Percentiles rank a stretch among this genome's conserved stretches.
Conservation (phyloP, 2,797 vertebrate species). For the Ceyx erithaca region DNA sequence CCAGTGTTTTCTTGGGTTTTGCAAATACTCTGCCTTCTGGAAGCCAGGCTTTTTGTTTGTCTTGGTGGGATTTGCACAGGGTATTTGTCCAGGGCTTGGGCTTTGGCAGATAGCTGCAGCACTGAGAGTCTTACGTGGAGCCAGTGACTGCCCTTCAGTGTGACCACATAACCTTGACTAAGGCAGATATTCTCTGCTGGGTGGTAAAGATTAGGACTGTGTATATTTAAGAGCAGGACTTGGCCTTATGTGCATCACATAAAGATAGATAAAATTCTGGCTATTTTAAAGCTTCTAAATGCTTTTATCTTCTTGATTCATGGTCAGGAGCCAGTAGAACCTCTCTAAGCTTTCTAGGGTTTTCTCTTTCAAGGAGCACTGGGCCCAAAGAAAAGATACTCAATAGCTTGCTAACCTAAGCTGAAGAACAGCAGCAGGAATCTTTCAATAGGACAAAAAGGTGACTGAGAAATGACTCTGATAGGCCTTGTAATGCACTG, state of each 20-base stretch:
- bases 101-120: neutral
- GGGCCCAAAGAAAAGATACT: neutral
- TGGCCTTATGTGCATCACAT: neutral
- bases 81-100: neutral
- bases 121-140: neutral
- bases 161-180: neutral
- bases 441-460: neutral
- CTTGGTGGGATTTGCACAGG: constrained; percentile 34
- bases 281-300: neutral
- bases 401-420: neutral
- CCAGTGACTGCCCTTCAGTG: neutral
- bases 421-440: neutral
- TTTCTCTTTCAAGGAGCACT: neutral
- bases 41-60: constrained; percentile 46
- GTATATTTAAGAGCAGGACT: neutral
- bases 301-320: neutral
- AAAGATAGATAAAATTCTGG: neutral
- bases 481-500: neutral
- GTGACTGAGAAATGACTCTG: neutral
- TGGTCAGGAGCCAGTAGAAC: neutral
- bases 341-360: neutral
- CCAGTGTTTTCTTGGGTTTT: constrained; percentile 46
- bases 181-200: neutral
- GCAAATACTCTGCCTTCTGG: constrained; percentile 17
- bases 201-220: neutral